Base-by-base conservation (phyloP, 2,113 vertebrate species). In the Gnathonemus echidnorhynchus region DNA sequence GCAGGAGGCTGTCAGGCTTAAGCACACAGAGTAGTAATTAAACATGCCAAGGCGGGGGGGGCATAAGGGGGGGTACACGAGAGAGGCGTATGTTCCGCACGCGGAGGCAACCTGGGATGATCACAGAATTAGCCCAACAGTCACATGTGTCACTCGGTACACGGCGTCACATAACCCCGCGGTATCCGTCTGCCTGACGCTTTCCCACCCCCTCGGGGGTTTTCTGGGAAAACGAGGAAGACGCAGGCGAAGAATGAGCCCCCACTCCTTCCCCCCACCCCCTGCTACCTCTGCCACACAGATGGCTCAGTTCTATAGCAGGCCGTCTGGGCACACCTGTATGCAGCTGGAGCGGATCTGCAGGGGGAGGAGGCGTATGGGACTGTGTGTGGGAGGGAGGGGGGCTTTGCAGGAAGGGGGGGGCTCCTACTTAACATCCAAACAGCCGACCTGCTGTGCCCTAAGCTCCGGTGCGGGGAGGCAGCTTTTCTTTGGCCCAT, bases 251-350 rank as follows among this genome's bases (percentile, higher is more conserved):
- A 46, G 53, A 39, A 17, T 46, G 84, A 92, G 91, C 50, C 92
- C 92, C 93, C 5, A 5, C 17, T 92, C 92, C 93, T 1, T 3
- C 31, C 27, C 24, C 49, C 35, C 15, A 3, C 66, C 19, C 35
- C 50, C 49, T 46, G 50, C 53, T 39, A 39, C 45, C 7, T 24
- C n/a, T 27, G 6, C 46, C 13, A 48, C 70, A 89, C 70, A 89
- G 88, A 89, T 89, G 88, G 48, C 19, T 42, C 31, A 19, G 27
- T 80, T 83, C 50, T 74, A 19, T 49, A 42, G 27, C 31, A 24
- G 49, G 77, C 74, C 50, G 27, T 56, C 88, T 83, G 74, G 50
- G 88, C 70, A 48, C 35, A 89, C 77, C 50, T 85, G 77, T 31
- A 5, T 74, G 35, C 50, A 89, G 89, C 77, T 89, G 89, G 89